Conservation (phyloP, 2,797 vertebrate species). For the Crypturellus tataupa region DNA sequence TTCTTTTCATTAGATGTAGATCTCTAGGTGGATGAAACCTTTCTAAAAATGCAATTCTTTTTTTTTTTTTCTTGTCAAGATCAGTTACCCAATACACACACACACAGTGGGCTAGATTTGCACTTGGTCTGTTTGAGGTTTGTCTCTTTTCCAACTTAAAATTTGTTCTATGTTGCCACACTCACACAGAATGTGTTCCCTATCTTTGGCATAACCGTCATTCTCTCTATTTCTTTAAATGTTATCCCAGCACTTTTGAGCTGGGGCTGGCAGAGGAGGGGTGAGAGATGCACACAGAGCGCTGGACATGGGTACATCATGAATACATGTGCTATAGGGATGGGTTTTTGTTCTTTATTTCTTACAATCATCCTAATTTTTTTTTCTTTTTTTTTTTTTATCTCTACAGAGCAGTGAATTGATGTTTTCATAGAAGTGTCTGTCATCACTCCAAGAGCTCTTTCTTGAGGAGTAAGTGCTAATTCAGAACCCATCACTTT, state of each 20-base stretch:
- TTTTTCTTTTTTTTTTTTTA: not conserved
- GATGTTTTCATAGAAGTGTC: conserved; percentile 61
- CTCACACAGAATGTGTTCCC: not conserved
- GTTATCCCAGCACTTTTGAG: not conserved
- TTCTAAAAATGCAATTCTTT: not conserved
- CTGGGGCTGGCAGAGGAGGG: not conserved
- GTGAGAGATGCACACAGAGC: not conserved
- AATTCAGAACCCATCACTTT: conserved; percentile 45
- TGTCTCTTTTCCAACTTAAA: not conserved
- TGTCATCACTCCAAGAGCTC: conserved; percentile 30
- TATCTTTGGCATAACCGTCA: not conserved
- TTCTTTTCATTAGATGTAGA: not conserved
- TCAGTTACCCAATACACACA: not conserved
- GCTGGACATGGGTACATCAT: not conserved
- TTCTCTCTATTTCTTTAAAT: not conserved
- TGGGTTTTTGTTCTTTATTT: conserved; percentile 48
- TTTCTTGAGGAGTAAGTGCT: conserved; percentile 55
- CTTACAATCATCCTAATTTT: conserved; percentile 37
- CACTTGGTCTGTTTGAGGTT: not conserved
- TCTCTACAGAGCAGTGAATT: conserved; percentile 51
- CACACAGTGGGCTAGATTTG: not conserved
- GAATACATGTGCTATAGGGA: not conserved
- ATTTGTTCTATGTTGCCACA: not conserved
- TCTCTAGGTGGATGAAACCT: not conserved
- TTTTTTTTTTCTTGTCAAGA: not conserved